Conservation (phyloP, 2,888 invertebrate genomes). For the Crepidodera aurea region DNA sequence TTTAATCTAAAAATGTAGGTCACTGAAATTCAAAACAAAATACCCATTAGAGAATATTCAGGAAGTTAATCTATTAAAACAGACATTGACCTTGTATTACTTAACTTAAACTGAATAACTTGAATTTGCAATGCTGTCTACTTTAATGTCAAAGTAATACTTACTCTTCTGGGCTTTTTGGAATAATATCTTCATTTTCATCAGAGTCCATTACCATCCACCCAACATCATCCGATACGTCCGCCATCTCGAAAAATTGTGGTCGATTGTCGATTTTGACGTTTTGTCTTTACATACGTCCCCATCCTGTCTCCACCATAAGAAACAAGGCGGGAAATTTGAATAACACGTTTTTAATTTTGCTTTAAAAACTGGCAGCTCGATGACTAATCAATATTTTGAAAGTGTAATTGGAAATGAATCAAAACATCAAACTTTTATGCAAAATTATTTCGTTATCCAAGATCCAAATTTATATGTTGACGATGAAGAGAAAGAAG, state of each 20-base stretch:
- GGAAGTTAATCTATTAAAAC: not conserved
- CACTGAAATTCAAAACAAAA: slow-evolving; percentile 25
- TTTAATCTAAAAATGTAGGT: slow-evolving; percentile 7
- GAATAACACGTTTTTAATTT: too few relatives aligned
- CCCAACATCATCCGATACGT: slow-evolving; percentile 55
- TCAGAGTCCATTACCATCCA: slow-evolving; percentile 56
- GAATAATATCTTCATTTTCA: slow-evolving; percentile 57
- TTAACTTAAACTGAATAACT: not conserved
- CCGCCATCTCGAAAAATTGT: slow-evolving; percentile 52
- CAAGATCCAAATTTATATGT: slow-evolving; percentile 10
- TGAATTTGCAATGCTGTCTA: too few relatives aligned
- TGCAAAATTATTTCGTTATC: slow-evolving; percentile 32
- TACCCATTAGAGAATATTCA: not conserved
- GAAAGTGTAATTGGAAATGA: not conserved
- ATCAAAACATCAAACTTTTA: slow-evolving; percentile 27
- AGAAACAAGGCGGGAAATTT: slow-evolving; percentile 4
- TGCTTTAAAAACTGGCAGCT: too few relatives aligned
- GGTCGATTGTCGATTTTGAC: slow-evolving; percentile 20
- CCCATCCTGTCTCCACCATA: not conserved
- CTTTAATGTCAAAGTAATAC: slow-evolving; percentile 40
- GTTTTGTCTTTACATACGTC: slow-evolving; percentile 1
- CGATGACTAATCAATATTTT: not conserved
- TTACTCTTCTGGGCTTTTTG: slow-evolving; percentile 59
- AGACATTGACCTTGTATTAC: not conserved
- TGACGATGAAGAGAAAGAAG: slow-evolving; percentile 19